A percentile compares a stretch with the other conserved stretches of the same genome.
These are phyloP conservation scores for Chydorus sphaericus DNA, from an alignment of 2,888 invertebrate genomes.

Conservation along the genomic window DNA sequence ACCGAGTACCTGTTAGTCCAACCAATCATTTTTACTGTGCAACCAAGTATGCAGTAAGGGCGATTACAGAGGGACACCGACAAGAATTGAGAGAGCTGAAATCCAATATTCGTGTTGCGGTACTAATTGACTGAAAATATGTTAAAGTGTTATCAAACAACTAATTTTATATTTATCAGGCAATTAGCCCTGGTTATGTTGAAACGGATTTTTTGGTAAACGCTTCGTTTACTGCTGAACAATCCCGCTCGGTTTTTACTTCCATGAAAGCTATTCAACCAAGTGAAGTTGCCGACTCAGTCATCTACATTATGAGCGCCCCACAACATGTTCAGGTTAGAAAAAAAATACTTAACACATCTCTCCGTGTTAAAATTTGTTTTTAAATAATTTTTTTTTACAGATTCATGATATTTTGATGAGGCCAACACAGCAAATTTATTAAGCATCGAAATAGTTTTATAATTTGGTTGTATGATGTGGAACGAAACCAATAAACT, in stretches of 20 bases:
- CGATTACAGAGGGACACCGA: conserved; percentile 36
- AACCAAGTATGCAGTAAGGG: conserved; percentile 40
- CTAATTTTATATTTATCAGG: conserved; percentile 15
- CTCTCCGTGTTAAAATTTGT: neutral
- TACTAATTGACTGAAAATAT: conserved; percentile 11
- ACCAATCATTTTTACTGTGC: conserved; percentile 34
- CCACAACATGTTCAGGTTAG: conserved; percentile 42
- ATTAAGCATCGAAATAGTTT: no score
- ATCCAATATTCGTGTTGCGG: conserved; percentile 30
- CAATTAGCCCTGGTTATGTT: conserved; percentile 21
- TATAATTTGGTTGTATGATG: no score
- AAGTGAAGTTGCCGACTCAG: conserved; percentile 44
- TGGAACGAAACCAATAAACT: no score
- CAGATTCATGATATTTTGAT: conserved; percentile 7
- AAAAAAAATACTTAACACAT: neutral
- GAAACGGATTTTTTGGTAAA: conserved; percentile 19
- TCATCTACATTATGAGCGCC: conserved; percentile 43
- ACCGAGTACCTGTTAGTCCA: conserved; percentile 22
- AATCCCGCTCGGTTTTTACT: conserved; percentile 25
- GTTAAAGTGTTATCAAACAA: neutral
- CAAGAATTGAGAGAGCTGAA: conserved; percentile 35
- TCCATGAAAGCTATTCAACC: conserved; percentile 35
- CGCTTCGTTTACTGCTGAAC: conserved; percentile 19
- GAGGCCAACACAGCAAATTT: conserved; percentile 6
- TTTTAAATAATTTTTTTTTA: neutral